These are phyloP conservation scores for Sericinus montela DNA, from an alignment of 2,888 invertebrate species.

Conservation along the genomic window DNA sequence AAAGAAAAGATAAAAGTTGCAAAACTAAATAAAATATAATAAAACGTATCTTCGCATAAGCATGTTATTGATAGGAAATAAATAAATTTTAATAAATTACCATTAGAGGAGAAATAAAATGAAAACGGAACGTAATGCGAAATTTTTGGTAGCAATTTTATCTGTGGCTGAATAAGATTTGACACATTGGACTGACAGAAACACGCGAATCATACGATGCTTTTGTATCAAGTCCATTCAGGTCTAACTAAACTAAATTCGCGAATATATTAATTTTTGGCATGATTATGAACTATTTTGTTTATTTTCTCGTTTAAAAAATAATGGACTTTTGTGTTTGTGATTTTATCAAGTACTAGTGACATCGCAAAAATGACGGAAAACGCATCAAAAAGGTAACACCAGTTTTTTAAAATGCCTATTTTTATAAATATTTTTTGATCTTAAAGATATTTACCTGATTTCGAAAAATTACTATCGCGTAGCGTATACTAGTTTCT, in stretches of 20 bases:
- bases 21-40: too few relatives aligned
- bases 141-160: conserved; percentile 21
- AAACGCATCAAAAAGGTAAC: conserved; percentile 74
- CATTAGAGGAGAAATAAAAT: too few relatives aligned
- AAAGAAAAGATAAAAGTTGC: too few relatives aligned
- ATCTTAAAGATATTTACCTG: conserved; percentile 12
- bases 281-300: conserved; percentile 24
- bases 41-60: too few relatives aligned
- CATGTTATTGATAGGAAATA: too few relatives aligned
- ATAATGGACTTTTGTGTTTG: conserved; percentile 49
- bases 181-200: conserved; percentile 21
- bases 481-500: background rate
- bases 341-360: conserved; percentile 37
- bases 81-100: too few relatives aligned
- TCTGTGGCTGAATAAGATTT: background rate
- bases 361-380: conserved; percentile 62
- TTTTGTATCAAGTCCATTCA: too few relatives aligned
- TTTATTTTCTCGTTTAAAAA: conserved; percentile 23
- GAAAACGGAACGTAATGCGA: conserved; percentile 22
- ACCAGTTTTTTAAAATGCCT: conserved; percentile 25
- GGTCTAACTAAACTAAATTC: background rate
- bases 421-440: conserved; percentile 5
- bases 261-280: background rate
- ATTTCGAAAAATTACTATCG: conserved; percentile 8
- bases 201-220: conserved; percentile 29